Conservation (phyloP, 2,113 vertebrate genomes). For the Suricata suricatta region DNA sequence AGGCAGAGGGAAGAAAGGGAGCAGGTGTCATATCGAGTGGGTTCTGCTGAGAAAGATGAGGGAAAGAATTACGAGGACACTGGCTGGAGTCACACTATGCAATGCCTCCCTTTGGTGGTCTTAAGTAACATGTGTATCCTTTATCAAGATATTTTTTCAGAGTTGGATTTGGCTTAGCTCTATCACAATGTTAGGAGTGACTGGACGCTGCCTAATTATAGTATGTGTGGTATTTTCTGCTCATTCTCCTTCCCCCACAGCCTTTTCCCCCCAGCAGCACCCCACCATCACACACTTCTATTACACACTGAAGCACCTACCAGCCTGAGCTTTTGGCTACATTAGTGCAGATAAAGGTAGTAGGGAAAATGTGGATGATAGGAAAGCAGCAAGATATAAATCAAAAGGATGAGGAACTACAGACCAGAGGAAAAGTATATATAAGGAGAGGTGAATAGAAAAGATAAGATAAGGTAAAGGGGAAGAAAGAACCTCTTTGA, state of each 20-base stretch:
- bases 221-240: background rate
- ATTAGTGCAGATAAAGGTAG: background rate
- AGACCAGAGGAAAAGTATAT: background rate
- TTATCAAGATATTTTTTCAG: background rate
- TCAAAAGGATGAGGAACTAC: background rate
- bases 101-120: background rate
- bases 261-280: background rate
- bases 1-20: background rate
- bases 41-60: background rate
- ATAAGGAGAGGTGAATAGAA: background rate
- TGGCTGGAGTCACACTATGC: background rate
- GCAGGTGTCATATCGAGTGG: background rate
- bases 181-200: background rate
- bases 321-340: background rate
- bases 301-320: background rate
- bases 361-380: background rate
- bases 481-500: background rate
- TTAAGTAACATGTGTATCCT: background rate
- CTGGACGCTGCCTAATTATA: background rate
- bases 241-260: background rate
- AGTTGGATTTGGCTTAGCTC: background rate
- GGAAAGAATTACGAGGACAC: background rate
- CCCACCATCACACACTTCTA: rapidly evolving
- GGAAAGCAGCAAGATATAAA: background rate
- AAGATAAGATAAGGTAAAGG: background rate